phyloP scores from a whole-genome alignment of 2,888 invertebrate species.

The Seladonia tumulorum region DNA sequence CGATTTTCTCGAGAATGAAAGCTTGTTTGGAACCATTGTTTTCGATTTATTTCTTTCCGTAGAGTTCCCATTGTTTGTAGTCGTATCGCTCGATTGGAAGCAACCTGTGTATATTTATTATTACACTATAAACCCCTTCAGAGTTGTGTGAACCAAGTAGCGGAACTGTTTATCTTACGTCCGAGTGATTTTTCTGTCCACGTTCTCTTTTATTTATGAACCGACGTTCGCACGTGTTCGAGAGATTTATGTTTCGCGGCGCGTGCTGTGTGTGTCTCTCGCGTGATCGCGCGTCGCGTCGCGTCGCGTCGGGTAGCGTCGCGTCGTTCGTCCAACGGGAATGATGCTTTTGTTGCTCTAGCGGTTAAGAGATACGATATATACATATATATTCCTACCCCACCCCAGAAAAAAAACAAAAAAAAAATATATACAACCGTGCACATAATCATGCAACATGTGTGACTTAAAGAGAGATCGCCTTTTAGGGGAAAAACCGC shows the following conservation, averaged over 20 bases:
- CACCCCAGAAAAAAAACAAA: neutral
- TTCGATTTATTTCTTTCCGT: neutral
- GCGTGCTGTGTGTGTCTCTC: conserved; percentile 1
- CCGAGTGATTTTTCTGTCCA: conserved; percentile 1
- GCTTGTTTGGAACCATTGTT: neutral
- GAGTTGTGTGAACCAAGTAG: conserved; percentile 31
- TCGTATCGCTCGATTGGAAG: neutral
- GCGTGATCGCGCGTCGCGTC: neutral
- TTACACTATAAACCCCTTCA: conserved; percentile 3
- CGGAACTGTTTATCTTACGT: conserved; percentile 24
- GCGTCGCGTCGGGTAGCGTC: neutral
- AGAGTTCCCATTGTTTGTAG: neutral
- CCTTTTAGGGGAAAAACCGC: conserved; percentile 81
- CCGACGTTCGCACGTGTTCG: neutral
- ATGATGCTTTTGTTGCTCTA: conserved; percentile 24
- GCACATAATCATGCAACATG: conserved; percentile 43
- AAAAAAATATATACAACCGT: conserved; percentile 1
- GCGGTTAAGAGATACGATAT: conserved; percentile 48
- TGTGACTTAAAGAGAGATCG: conserved; percentile 70
- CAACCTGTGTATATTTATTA: neutral
- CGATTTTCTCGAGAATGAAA: neutral
- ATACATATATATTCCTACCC: neutral
- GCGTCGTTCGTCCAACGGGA: neutral
- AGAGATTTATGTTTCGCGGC: neutral
- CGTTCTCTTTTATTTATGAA: neutral